Evolutionary conservation across 2,888 invertebrate genomes (phyloP).

Genomic region (Drosophila robusta): DNA sequence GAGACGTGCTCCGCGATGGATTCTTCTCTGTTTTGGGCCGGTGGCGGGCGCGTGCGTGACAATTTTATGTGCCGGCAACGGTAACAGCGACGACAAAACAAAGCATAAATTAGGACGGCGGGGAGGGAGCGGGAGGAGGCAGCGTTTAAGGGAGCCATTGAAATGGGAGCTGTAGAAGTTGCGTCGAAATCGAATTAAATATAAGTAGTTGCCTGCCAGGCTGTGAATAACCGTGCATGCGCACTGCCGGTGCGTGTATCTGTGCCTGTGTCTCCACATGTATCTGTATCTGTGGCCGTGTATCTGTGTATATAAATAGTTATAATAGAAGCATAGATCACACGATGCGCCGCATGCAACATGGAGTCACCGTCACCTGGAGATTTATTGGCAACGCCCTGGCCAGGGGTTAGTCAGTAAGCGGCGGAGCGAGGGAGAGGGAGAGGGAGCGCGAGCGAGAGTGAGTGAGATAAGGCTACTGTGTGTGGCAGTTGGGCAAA

Average conservation of each 20-base stretch:
- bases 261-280: conserved; percentile 13
- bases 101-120: conserved; percentile 67
- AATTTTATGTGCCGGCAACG: conserved; percentile 56
- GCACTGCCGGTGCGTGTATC: conserved; percentile 32
- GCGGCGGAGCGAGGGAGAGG: conserved; percentile 4
- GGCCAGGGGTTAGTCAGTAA: conserved; percentile 57
- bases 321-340: conserved; percentile 84
- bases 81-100: conserved; percentile 62
- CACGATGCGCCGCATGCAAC: conserved; percentile 82
- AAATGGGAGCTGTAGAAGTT: conserved; percentile 31
- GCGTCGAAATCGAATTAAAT: conserved; percentile 67
- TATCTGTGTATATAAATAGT: conserved; percentile 73
- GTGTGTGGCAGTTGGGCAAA: conserved; percentile 43
- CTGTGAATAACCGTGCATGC: conserved; percentile 25
- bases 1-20: conserved; percentile 47
- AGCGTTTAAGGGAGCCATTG: conserved; percentile 21
- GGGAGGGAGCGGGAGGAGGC: conserved; percentile 12
- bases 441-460: conserved; percentile 3
- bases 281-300: conserved; percentile 27
- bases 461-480: conserved; percentile 32
- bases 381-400: conserved; percentile 84
- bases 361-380: conserved; percentile 83
- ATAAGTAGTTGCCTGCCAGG: conserved; percentile 57
- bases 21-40: conserved; percentile 41
- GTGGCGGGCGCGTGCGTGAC: conserved; percentile 62